Evolutionary conservation across 2,113 vertebrate species (phyloP).

Genomic region (Pungitius pungitius): DNA sequence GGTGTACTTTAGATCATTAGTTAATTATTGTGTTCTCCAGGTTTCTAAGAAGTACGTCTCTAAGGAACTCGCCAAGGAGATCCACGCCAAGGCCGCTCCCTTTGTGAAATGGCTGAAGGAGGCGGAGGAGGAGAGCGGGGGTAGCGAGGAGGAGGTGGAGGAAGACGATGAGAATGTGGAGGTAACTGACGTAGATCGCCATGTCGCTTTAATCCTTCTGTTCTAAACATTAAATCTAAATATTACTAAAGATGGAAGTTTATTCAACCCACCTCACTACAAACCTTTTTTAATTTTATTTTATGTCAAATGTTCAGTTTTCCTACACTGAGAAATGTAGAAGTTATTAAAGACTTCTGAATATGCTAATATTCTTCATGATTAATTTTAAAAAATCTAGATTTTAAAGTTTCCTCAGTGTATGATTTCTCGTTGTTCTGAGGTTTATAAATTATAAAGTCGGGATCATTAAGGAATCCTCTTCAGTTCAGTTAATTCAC

Average conservation of each 20-base stretch:
- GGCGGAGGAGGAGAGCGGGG: slow-evolving; percentile 96
- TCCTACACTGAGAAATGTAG: no score
- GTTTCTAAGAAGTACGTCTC: slow-evolving; percentile 98
- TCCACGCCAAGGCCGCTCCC: slow-evolving; percentile 94
- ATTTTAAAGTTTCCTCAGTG: no score
- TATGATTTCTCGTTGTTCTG: no score
- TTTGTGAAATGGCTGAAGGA: slow-evolving; percentile 99
- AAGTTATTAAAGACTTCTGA: no score
- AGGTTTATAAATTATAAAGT: no score
- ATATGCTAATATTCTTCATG: no score
- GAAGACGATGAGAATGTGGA: slow-evolving; percentile 92
- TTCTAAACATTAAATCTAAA: not conserved
- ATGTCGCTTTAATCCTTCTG: not conserved
- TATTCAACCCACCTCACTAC: no score
- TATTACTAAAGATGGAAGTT: not conserved
- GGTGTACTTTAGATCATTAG: not conserved
- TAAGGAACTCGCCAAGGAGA: slow-evolving; percentile 99
- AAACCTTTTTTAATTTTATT: no score
- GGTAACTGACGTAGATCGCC: slow-evolving; percentile 70
- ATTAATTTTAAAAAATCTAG: no score
- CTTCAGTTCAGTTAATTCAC: not conserved
- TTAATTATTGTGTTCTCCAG: slow-evolving; percentile 64
- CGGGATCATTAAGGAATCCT: no score
- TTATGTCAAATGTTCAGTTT: no score
- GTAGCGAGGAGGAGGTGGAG: slow-evolving; percentile 86